Base-by-base conservation (phyloP, 2,888 invertebrate species). In the Diaperis boleti region DNA sequence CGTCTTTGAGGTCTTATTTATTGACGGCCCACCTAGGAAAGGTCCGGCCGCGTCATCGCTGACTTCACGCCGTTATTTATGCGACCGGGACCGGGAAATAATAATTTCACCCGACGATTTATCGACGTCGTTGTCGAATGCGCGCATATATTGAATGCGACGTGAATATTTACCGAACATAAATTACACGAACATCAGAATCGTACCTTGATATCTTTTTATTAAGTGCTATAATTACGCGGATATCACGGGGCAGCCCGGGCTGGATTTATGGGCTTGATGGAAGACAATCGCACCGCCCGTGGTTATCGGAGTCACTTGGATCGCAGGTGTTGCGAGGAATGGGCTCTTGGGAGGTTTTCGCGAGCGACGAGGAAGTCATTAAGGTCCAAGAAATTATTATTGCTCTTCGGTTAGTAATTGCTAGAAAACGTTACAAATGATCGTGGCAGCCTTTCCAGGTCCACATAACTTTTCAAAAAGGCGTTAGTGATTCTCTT, bases 1-100 rank as follows among this genome's bases (percentile, higher is more conserved):
- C 35, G 63, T 66, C 63, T 59, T 63, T 65, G 65, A 65, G 50
- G 62, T 59, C 65, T 65, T 60, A 63, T 63, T 66, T 66, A 66
- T 65, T 59, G 22, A 26, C 15, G 20, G 39, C 17, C 57, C 57
- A 57, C 57, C 57, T 47, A 20, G 10, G 17, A 44, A 45, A 55
- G 33, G 52, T 52, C 52, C 49, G 10, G 26, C 13, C 10, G 44
- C 56, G 33, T 56, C 56, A 52, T 39, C 52, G 15, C 10, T 20
- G n/a, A n/a, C n/a, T n/a, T n/a, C n/a, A n/a, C n/a, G 39, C 10
- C 33, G 56, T 56, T 56, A 56, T 56, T 56, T 56, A 56, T 39
- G 56, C 1, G 8, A 15, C 8, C 41, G 17, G 41, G 13, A 54
- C 29, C 54, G 41, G 42, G 22, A 54, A 42, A 41, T 42, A 41